Conservation (phyloP, 1,140 invertebrate species). For the Aplysia californica region DNA sequence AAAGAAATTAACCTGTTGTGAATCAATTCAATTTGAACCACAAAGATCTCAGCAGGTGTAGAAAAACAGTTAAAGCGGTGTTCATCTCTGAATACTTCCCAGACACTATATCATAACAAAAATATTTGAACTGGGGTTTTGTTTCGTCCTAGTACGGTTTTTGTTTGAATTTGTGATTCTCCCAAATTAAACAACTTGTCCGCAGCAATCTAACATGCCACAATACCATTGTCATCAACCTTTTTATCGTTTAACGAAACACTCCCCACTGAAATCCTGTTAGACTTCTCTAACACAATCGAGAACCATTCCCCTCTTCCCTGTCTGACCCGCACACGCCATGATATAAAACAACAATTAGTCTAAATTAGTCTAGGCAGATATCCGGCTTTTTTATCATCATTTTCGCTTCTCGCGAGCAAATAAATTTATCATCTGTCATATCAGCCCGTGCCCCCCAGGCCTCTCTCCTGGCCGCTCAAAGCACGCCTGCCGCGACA, state of each 20-base stretch:
- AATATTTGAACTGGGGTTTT: too few relatives aligned
- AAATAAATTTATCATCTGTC: slow-evolving; percentile 2
- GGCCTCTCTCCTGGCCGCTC: not conserved
- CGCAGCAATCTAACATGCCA: not conserved
- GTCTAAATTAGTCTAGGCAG: not conserved
- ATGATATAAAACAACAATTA: not conserved
- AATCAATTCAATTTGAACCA: too few relatives aligned
- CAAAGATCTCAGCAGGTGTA: too few relatives aligned
- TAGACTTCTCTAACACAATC: not conserved
- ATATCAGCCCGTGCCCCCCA: not conserved
- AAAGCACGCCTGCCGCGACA: not conserved
- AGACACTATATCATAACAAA: too few relatives aligned
- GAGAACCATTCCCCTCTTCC: not conserved
- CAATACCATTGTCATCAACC: not conserved
- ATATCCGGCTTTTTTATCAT: not conserved
- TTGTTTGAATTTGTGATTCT: not conserved
- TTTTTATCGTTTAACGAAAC: not conserved
- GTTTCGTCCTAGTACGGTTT: too few relatives aligned
- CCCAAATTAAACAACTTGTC: not conserved
- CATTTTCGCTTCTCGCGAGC: not conserved
- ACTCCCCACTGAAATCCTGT: not conserved
- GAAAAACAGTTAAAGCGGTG: too few relatives aligned
- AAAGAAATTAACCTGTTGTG: too few relatives aligned
- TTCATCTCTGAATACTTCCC: too few relatives aligned
- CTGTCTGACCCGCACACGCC: not conserved